A percentile compares a stretch with the other conserved stretches of the same genome.
Evolutionary conservation across 2,888 invertebrate species (phyloP).

Genomic region (Plemyria rubiginata): DNA sequence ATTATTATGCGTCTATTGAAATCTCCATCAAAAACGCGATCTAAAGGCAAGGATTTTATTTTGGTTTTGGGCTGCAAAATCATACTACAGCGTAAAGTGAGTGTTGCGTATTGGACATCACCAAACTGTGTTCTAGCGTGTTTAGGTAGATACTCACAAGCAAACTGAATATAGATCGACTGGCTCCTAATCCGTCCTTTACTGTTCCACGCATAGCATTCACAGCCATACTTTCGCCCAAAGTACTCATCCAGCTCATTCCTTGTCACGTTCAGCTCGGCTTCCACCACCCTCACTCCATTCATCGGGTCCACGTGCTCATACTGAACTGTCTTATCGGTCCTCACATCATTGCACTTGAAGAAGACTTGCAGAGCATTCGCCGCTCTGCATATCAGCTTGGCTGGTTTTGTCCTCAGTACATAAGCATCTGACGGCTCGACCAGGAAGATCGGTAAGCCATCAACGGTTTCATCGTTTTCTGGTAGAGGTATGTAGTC

Average conservation of each 20-base stretch:
- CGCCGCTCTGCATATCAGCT: constrained; percentile 93
- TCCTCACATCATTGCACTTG: constrained; percentile 89
- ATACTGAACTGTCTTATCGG: constrained; percentile 85
- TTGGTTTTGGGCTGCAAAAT: too few species aligned
- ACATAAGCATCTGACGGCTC: constrained; percentile 96
- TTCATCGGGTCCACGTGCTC: constrained; percentile 92
- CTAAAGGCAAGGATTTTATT: too few species aligned
- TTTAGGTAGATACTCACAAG: constrained; percentile 89
- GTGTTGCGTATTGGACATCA: too few species aligned
- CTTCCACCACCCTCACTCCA: constrained; percentile 91
- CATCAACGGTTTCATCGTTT: constrained; percentile 87
- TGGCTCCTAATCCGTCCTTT: constrained; percentile 91
- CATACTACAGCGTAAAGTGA: too few species aligned
- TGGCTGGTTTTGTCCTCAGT: constrained; percentile 94
- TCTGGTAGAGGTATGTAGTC: constrained; percentile 80
- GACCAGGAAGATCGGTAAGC: constrained; percentile 92
- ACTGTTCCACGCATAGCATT: constrained; percentile 94
- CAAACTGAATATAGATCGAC: constrained; percentile 90
- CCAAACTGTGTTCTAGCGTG: too few species aligned
- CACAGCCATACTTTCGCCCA: constrained; percentile 92
- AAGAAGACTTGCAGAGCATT: constrained; percentile 94
- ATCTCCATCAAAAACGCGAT: too few species aligned
- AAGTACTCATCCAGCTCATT: constrained; percentile 94
- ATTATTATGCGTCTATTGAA: too few species aligned
- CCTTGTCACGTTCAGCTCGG: constrained; percentile 90